Percentiles rank a stretch among this genome's conserved stretches.
phyloP scores from a whole-genome alignment of 2,113 vertebrate genomes.

The Platichthys stellatus region DNA sequence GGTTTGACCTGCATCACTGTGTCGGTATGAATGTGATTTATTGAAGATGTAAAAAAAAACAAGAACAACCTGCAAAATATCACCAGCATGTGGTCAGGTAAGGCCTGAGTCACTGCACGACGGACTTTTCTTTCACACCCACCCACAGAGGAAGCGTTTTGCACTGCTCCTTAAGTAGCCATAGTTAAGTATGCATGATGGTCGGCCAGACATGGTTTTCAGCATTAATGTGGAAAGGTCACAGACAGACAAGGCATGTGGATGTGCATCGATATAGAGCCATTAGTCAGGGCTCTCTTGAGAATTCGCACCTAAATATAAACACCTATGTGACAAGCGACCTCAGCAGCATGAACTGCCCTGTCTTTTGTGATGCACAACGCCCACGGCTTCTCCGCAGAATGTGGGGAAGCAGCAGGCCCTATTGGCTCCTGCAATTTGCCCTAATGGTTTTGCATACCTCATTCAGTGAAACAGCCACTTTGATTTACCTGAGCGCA shows the following conservation, averaged over 20 bases:
- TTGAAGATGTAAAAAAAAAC: background rate
- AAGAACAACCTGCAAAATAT: background rate
- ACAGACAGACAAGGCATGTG: conserved; percentile 46
- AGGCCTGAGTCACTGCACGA: conserved; percentile 7
- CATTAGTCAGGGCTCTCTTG: conserved; percentile 65
- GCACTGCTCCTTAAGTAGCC: conserved; percentile 22
- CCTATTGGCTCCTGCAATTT: conserved; percentile 65
- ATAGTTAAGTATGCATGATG: conserved; percentile 54
- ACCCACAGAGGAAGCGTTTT: conserved; percentile 1
- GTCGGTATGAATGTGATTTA: background rate
- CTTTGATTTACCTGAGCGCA: conserved; percentile 82
- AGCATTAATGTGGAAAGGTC: conserved; percentile 61
- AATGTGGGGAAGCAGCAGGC: conserved; percentile 47
- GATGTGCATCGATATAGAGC: conserved; percentile 57
- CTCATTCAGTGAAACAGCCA: conserved; percentile 75
- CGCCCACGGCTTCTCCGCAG: conserved; percentile 43
- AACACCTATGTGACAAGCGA: conserved; percentile 52
- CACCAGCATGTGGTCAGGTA: conserved; percentile 12
- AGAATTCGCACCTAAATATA: conserved; percentile 58
- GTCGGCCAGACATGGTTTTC: conserved; percentile 24
- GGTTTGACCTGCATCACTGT: conserved; percentile 6
- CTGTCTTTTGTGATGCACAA: conserved; percentile 46
- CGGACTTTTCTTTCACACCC: conserved; percentile 11
- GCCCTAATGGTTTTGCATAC: conserved; percentile 75
- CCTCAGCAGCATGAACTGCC: conserved; percentile 39